Evolutionary conservation across 2,888 invertebrate genomes (phyloP).

Genomic region (Hemistola chrysoprasaria): DNA sequence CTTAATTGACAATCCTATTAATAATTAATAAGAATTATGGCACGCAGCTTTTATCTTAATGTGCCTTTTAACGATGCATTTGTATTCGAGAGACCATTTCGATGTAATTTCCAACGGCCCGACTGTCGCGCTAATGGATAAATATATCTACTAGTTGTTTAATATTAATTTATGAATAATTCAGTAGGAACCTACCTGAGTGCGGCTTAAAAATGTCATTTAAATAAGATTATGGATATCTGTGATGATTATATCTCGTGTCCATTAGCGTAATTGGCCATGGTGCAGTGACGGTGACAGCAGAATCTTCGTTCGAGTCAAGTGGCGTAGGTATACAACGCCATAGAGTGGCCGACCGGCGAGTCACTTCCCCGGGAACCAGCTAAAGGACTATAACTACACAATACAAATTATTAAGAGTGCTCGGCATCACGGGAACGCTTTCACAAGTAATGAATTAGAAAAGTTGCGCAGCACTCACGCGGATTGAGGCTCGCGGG

Average conservation of each 20-base stretch:
- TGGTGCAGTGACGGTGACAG: conserved; percentile 23
- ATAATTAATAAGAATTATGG: conserved; percentile 78
- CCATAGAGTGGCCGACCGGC: conserved; percentile 1
- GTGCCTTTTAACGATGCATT: conserved; percentile 72
- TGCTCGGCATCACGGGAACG: conserved; percentile 80
- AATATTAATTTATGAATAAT: conserved; percentile 67
- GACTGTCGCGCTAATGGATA: conserved; percentile 70
- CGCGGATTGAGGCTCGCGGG: conserved; percentile 74
- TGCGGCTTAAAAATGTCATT: conserved; percentile 40
- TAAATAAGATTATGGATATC: conserved; percentile 42
- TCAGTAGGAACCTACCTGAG: conserved; percentile 36
- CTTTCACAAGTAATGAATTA: conserved; percentile 83
- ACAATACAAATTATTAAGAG: conserved; percentile 82
- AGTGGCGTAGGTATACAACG: conserved; percentile 1
- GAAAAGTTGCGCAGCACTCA: conserved; percentile 82
- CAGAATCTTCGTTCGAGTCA: background rate
- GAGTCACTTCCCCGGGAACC: conserved; percentile 16
- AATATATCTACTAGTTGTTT: conserved; percentile 66
- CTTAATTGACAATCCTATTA: conserved; percentile 77
- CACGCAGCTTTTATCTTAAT: conserved; percentile 77
- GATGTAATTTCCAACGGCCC: conserved; percentile 65
- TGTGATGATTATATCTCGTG: conserved; percentile 46
- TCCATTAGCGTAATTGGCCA: conserved; percentile 52
- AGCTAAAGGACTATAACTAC: conserved; percentile 65
- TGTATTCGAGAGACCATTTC: conserved; percentile 70